Base-by-base conservation (phyloP, 2,113 vertebrate genomes). In the Forbesichthys agassizii region DNA sequence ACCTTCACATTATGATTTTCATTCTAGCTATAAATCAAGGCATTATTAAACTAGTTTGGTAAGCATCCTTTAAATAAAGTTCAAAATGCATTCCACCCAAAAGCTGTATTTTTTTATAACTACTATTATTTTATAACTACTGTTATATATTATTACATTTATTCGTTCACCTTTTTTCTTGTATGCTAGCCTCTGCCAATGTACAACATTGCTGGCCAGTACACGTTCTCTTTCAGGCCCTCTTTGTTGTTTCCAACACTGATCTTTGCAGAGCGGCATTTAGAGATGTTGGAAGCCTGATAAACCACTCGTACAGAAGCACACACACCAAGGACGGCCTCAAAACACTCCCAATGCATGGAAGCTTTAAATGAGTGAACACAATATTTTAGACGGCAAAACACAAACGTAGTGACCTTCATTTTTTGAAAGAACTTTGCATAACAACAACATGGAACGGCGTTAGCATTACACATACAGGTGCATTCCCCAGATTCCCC, bases 251-350 rank as follows among this genome's bases (percentile, higher is more conserved):
- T 52, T 46, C 54, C 47, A 49, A 11, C 46, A 51, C 14, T 73
- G 70, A 64, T 66, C 70, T 78, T 52, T 59, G 54, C 11, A 27
- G 55, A 54, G 47, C 54, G 56, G 61, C 61, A 78, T 73, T 60
- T 55, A 61, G 56, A 9, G 33, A 33, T 74, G 71, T 74, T 71
- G 70, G 59, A 11, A 20, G 14, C 48, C 58, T 11, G 42, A 47
- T 77, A 77, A 77, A 58, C 27, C 27, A 3, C 27, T 27, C 27
- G 27, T 2, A 27, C 56, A 33, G 20, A 16, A 11, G 9, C 56
- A 33, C 8, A 58, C 20, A 54, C n/a, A 12, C 27, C 10, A 9
- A 33, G 27, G 9, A 33, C 4, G 11, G 2, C n/a, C 9, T n/a
- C 18, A n/a, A 16, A 55, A 16, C 6, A 46, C 16, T 3, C 62